Conservation (phyloP, 2,888 invertebrate genomes). For the Rugalucina vietnamica region DNA sequence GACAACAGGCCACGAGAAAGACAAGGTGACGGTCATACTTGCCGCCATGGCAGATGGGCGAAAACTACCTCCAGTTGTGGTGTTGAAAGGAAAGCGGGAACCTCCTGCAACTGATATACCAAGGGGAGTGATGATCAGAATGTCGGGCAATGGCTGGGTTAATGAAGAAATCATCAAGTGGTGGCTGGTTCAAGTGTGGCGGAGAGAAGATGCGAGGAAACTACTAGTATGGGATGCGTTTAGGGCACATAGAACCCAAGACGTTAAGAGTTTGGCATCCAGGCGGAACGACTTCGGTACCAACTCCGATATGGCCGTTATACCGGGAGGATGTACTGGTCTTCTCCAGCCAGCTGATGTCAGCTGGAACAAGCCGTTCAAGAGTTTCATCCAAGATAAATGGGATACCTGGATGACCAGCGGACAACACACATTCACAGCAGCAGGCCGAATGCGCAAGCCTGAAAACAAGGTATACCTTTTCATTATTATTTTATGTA, state of each 20-base stretch:
- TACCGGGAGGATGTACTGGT: conserved; percentile 27
- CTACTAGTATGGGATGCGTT: conserved; percentile 23
- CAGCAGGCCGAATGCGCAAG: neutral
- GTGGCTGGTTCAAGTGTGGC: conserved; percentile 30
- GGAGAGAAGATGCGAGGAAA: neutral
- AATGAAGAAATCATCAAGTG: conserved; percentile 27
- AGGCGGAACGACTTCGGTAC: conserved; percentile 16
- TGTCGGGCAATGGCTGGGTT: conserved; percentile 31
- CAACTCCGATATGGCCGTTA: conserved; percentile 31
- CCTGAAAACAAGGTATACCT: neutral
- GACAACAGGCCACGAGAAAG: conserved; percentile 39
- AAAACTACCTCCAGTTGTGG: conserved; percentile 24
- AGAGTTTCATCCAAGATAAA: neutral
- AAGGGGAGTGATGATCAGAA: conserved; percentile 6
- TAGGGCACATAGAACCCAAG: conserved; percentile 19
- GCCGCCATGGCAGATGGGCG: conserved; percentile 29
- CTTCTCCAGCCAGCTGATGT: conserved; percentile 33
- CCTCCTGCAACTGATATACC: conserved; percentile 16
- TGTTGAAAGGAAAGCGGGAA: conserved; percentile 16
- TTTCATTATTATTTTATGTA: too few relatives aligned
- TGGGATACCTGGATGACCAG: neutral
- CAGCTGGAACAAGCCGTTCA: conserved; percentile 7
- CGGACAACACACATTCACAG: neutral
- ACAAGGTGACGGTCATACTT: conserved; percentile 25
- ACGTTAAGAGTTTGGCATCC: conserved; percentile 17